Evolutionary conservation across 1,140 invertebrate species (phyloP).

Genomic region (Tetraneura akinire): DNA sequence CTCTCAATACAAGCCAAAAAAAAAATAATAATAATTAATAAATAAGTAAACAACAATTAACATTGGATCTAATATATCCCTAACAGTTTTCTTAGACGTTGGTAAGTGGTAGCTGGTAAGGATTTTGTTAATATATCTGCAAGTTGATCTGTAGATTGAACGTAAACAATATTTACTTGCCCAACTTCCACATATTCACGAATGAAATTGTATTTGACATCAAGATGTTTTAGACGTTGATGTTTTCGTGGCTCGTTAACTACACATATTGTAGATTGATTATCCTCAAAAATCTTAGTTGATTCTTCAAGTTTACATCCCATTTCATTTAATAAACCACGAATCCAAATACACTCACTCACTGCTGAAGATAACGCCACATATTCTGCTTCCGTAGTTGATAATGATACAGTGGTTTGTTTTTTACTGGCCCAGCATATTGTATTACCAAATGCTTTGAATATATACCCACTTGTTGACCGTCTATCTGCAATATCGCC

Average conservation of each 20-base stretch:
- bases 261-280: not conserved
- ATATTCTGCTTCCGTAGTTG: constrained; percentile 14
- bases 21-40: no score
- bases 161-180: constrained; percentile 52
- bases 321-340: not conserved
- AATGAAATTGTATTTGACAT: constrained; percentile 53
- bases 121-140: no score
- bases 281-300: not conserved
- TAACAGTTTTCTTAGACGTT: no score
- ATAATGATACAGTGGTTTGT: constrained; percentile 58
- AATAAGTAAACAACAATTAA: no score
- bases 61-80: no score
- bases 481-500: not conserved
- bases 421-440: constrained; percentile 62
- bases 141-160: constrained; percentile 46
- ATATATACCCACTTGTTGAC: constrained; percentile 57
- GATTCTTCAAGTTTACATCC: not conserved
- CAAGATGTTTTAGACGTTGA: no score
- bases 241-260: not conserved
- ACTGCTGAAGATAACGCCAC: constrained; percentile 17
- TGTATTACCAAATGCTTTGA: constrained; percentile 57
- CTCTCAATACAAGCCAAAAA: no score
- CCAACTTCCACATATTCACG: constrained; percentile 50
- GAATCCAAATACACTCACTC: not conserved
- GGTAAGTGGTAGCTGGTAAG: no score